Evolutionary conservation across 1,140 invertebrate species (phyloP), one percentile per base, ranked within the genome.

Genomic region (Drosophila funebris): DNA sequence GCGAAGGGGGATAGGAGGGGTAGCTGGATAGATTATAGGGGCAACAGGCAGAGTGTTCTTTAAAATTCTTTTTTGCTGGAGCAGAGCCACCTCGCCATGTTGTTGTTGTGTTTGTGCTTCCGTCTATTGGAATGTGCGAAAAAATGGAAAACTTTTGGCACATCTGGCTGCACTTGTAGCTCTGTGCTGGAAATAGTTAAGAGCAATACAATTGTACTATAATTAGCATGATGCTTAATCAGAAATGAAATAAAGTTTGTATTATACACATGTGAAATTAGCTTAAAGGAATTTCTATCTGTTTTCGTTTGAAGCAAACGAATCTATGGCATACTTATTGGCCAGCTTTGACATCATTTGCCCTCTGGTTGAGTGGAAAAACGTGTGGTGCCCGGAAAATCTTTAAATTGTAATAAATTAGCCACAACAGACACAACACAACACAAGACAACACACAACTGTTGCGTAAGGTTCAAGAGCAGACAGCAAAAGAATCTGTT

Each of bases 381-480:
- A 13, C 18, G 43, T 46, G 43, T 46, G 43, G 44, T 16, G n/a
- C n/a, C 52, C 24, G 60, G 18, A 79, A 76, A 46, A 76, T 76
- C 44, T 73, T 77, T 77, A 73, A 77, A 74, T 78, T 75, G 75
- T 64, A 67, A 82, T 82, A 71, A 82, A 82, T 82, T 74, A 64
- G 14, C 2, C 43, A 43, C 22, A 33, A 11, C 13, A 20, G 18
- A 52, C 20, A 24, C n/a, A 27, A n/a, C n/a, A n/a, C n/a, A n/a
- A n/a, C n/a, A n/a, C n/a, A n/a, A n/a, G n/a, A n/a, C n/a, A 27
- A 52, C 20, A 24, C n/a, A 27, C 7, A 27, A 27, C 4, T 8
- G 60, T 84, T 84, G 73, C 81, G 81, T 63, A 85, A 85, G 44
- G 66, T 70, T 85, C 80, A 84, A 84, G 76, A 73, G 54, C 76